Evolutionary conservation across 2,888 invertebrate genomes (phyloP), one percentile per base, ranked within the genome.

Genomic region (Drosophila pseudotalamancana): DNA sequence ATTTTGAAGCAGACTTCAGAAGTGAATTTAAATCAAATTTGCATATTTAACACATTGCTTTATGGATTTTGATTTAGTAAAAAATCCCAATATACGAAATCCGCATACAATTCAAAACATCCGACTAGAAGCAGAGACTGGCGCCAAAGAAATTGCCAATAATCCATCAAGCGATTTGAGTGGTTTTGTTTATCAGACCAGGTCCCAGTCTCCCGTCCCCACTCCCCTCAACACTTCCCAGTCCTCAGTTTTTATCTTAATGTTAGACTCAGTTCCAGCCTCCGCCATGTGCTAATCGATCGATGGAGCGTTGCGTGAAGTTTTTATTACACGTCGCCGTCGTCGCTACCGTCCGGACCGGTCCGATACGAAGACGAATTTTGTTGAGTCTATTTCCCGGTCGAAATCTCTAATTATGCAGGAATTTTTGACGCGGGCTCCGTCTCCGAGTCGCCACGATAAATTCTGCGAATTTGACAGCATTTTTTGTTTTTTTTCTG

Each of bases 121-220:
- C 4, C 71, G 57, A 75, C 54, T 62, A 62, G 59, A 54, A 61
- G 72, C 57, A 48, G 18, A 8, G 63, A 69, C 72, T 87, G 87
- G 88, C 88, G 87, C 88, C 88, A 85, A 78, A 77, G 80, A 88
- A 84, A 88, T 82, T 82, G 66, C 54, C 72, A 78, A 70, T 72
- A 73, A 87, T 88, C 76, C 72, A 88, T 87, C 85, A 88, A 67
- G 59, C 50, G 53, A 45, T 65, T 63, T 59, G 69, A 76, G 63
- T 63, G 59, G 55, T 69, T 72, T 69, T 69, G 42, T 59, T 65
- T 69, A 69, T 74, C 75, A 65, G 46, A 53, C 11, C 8, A 14
- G 16, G 42, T 18, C 14, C 40, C 34, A 12, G 14, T 12, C 32
- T 23, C 2, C 14, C 14, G 51, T 37, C 12, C 3, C 31, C n/a